Conservation (phyloP, 2,888 invertebrate species). For the Netelia inedita region DNA sequence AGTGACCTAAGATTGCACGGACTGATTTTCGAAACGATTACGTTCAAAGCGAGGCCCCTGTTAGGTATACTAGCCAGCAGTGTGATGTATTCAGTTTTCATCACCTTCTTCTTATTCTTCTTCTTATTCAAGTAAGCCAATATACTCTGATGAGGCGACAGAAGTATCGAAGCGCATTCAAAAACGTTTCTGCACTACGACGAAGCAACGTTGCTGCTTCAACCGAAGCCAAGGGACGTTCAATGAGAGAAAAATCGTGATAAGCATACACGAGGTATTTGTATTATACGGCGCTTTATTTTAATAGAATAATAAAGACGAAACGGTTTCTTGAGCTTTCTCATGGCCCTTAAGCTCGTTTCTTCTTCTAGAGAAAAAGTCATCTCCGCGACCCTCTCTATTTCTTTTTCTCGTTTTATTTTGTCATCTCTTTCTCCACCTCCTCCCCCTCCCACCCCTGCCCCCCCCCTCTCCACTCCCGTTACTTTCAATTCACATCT, state of each 20-base stretch:
- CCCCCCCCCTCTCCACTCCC: background rate
- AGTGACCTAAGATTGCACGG: no score
- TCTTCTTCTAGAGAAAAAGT: slow-evolving; percentile 43
- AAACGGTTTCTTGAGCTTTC: slow-evolving; percentile 69
- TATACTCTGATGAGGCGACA: background rate
- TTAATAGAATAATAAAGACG: slow-evolving; percentile 79
- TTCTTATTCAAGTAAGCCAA: background rate
- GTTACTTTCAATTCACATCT: slow-evolving; percentile 21
- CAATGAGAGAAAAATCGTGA: slow-evolving; percentile 67
- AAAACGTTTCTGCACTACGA: background rate
- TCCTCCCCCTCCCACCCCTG: slow-evolving; percentile 41
- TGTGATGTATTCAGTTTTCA: background rate
- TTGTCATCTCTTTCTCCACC: slow-evolving; percentile 42
- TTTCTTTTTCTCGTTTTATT: slow-evolving; percentile 11
- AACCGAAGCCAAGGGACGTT: slow-evolving; percentile 18
- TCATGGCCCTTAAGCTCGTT: slow-evolving; percentile 69
- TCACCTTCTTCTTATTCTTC: background rate
- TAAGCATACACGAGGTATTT: slow-evolving; percentile 69
- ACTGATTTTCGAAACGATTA: no score
- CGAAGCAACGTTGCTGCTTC: background rate
- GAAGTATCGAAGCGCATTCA: background rate
- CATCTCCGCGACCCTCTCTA: slow-evolving; percentile 39
- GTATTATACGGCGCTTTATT: slow-evolving; percentile 75
- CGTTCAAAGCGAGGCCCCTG: no score
- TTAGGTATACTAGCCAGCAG: no score